Base-by-base conservation (phyloP, 1,140 invertebrate species). In the Heliconius nattereri region DNA sequence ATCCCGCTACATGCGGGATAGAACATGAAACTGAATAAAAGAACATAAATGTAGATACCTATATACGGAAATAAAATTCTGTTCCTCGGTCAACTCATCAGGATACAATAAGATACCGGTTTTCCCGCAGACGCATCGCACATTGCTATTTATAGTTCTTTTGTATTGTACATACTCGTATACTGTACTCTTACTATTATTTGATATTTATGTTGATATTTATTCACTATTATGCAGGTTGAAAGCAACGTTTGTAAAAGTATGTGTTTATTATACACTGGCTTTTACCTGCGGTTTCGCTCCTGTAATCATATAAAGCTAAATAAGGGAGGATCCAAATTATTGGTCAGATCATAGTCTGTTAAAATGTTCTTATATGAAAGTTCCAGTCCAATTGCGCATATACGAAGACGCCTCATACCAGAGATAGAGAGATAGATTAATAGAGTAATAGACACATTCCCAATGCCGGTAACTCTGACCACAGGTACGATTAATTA, bases 91-190 rank as follows among this genome's bases (percentile, higher is more conserved):
- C 60, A 66, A 45, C 35, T 49, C 45, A 20, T 75, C 73, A 57
- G 16, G 9, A 40, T 23, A n/a, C 49, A 54, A 75, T 54, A 57
- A 9, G 26, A 9, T 5, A 26, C 60, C 8, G 60, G 60, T 66
- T 66, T 66, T 66, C 26, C 60, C 60, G 23, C 60, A 66, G 26
- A 66, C 60, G 60, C 60, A 3, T 66, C 23, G 26, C 3, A 19
- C 54, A 66, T 20, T 60, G 73, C 54, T 26, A 78, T 57, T 74
- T 32, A 60, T 78, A 78, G 76, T 78, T 74, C 40, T 49, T 13
- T 60, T 54, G 57, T 70, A 13, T 71, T 74, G 26, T 66, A 29
- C 32, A 35, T 35, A 35, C 32, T 35, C 32, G 32, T 35, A 35
- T 35, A 35, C 26, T 66, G 60, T 29, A 6, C 29, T 49, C 45